Conservation (phyloP, 1,140 invertebrate genomes). For the Trachymyrmex cornetzi region DNA sequence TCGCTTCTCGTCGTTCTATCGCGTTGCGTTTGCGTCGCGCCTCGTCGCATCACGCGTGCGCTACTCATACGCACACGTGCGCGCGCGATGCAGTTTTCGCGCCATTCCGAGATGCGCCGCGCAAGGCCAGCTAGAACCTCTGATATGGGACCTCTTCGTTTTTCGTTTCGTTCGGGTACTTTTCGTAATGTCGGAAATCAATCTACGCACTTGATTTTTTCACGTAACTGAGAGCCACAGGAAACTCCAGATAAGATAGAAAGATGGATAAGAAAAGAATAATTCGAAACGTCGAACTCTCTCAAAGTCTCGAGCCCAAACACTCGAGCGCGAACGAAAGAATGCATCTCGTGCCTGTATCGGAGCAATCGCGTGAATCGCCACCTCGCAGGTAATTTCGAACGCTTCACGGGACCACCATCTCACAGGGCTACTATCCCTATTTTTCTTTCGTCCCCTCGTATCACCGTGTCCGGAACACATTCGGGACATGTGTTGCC, state of each 20-base stretch:
- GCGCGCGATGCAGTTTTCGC: constrained; percentile 57
- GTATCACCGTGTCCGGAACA: constrained; percentile 63
- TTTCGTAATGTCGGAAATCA: not conserved
- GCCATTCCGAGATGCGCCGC: constrained; percentile 41
- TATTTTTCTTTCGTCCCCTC: constrained; percentile 55
- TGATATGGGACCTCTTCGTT: not conserved
- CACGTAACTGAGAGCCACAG: not conserved
- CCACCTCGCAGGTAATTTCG: constrained; percentile 54
- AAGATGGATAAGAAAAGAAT: not conserved
- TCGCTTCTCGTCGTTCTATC: not conserved
- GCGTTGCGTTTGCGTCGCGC: not conserved
- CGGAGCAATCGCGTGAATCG: constrained; percentile 24
- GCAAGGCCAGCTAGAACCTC: not conserved
- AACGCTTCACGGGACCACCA: not conserved
- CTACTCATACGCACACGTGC: constrained; percentile 58
- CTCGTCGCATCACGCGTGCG: not conserved
- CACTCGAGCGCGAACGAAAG: not conserved
- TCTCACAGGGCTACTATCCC: not conserved
- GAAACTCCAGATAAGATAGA: not conserved
- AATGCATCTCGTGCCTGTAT: constrained; percentile 6
- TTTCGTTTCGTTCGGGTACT: not conserved
- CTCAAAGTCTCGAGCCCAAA: not conserved
- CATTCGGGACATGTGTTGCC: constrained; percentile 80
- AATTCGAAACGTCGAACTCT: not conserved
- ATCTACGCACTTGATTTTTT: not conserved